Conservation (phyloP, 2,797 vertebrate genomes). For the Cyprinella venusta region DNA sequence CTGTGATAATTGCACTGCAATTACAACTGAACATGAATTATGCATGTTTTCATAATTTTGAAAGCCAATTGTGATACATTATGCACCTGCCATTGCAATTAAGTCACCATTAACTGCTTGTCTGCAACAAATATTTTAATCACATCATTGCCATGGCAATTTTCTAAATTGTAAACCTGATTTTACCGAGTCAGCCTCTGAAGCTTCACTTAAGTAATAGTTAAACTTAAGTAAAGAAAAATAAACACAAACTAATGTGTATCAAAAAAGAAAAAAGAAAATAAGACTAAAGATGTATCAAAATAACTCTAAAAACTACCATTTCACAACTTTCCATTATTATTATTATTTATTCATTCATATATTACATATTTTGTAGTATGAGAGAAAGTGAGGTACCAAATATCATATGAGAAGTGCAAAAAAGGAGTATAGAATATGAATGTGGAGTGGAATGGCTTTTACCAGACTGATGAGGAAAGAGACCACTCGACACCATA, state of each 20-base stretch:
- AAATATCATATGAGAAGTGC: not conserved
- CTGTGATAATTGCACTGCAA: not conserved
- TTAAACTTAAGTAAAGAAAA: not conserved
- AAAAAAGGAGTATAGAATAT: not conserved
- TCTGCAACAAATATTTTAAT: slow-evolving; percentile 8
- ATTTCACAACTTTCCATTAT: not conserved
- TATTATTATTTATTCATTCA: not conserved
- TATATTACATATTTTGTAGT: not conserved
- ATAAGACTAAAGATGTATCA: not conserved
- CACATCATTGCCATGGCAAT: not conserved
- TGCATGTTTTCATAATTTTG: slow-evolving; percentile 16
- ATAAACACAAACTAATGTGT: not conserved
- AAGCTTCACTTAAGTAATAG: not conserved
- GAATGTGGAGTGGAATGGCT: not conserved
- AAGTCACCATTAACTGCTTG: slow-evolving; percentile 31
- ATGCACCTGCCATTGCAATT: slow-evolving; percentile 8
- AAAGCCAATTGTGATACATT: slow-evolving; percentile 25
- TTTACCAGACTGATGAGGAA: slow-evolving; percentile 9
- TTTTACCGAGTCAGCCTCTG: not conserved
- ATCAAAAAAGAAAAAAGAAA: not conserved
- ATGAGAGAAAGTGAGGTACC: not conserved
- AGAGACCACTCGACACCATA: slow-evolving; percentile 1
- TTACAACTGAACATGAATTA: slow-evolving; percentile 27
- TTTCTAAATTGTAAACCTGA: not conserved
- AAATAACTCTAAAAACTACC: not conserved